Evolutionary conservation across 2,888 invertebrate genomes (phyloP).

Genomic region (Caenorhabditis panamensis): DNA sequence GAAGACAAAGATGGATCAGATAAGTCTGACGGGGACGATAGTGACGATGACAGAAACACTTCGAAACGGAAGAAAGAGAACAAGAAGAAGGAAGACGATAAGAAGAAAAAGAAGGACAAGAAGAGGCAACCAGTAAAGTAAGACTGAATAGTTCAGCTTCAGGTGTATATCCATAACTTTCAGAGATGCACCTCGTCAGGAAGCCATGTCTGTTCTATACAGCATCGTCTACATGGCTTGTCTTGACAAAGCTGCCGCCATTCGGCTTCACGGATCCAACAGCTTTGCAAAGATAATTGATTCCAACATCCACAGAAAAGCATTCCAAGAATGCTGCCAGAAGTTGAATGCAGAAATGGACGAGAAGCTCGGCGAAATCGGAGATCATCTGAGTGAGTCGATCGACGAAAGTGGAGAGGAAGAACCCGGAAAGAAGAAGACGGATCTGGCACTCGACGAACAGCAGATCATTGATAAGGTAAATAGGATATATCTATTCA

Average conservation of each 20-base stretch:
- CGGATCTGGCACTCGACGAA: conserved; percentile 34
- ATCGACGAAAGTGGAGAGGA: background rate
- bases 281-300: conserved; percentile 44
- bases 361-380: conserved; percentile 31
- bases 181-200: background rate
- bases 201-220: conserved; percentile 25
- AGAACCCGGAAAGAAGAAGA: conserved; percentile 5
- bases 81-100: conserved; percentile 1
- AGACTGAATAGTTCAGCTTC: background rate
- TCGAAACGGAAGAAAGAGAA: conserved; percentile 9
- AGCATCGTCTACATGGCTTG: conserved; percentile 50
- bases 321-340: conserved; percentile 35
- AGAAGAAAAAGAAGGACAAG: conserved; percentile 8
- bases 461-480: conserved; percentile 41
- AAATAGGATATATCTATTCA: background rate
- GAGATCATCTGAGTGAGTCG: conserved; percentile 19
- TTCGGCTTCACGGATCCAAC: conserved; percentile 38
- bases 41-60: conserved; percentile 7
- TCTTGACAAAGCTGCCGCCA: conserved; percentile 34
- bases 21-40: conserved; percentile 3
- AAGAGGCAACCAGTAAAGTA: conserved; percentile 1
- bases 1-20: background rate
- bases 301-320: conserved; percentile 6
- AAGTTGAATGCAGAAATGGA: conserved; percentile 26
- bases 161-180: background rate